Conservation (phyloP, 2,113 vertebrate species). For the Tachysurus fulvidraco region DNA sequence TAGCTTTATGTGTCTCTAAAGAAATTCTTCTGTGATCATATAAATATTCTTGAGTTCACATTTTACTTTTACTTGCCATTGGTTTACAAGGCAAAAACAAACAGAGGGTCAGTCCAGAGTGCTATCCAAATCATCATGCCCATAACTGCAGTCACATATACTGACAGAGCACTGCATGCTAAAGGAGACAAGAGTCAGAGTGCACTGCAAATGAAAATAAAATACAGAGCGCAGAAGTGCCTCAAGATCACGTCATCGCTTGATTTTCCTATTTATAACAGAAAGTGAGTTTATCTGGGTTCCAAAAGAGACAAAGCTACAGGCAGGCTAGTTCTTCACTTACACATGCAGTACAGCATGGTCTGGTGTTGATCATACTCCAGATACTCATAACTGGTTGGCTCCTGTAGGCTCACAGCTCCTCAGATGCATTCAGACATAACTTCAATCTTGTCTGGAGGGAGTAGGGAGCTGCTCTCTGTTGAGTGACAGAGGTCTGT, state of each 20-base stretch:
- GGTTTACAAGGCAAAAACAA: neutral
- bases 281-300: neutral
- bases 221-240: neutral
- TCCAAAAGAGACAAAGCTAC: neutral
- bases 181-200: conserved; percentile 1
- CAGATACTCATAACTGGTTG: neutral
- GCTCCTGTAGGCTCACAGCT: neutral
- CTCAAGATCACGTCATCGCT: neutral
- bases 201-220: conserved; percentile 9
- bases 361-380: neutral
- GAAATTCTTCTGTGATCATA: neutral
- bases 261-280: neutral
- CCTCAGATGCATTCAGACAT: conserved; percentile 71
- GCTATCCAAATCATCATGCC: neutral
- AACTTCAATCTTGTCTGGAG: conserved; percentile 74
- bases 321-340: conserved; percentile 6
- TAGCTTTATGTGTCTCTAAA: conserved; percentile 8
- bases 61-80: neutral
- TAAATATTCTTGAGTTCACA: conserved; percentile 7
- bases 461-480: conserved; percentile 67
- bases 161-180: conserved; percentile 14
- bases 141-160: neutral
- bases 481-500: conserved; percentile 63
- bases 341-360: conserved; percentile 10
- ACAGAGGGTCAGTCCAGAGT: neutral